Evolutionary conservation across 2,797 vertebrate genomes (phyloP), one percentile per base, ranked within the genome.

Genomic region (Masticophis lateralis): DNA sequence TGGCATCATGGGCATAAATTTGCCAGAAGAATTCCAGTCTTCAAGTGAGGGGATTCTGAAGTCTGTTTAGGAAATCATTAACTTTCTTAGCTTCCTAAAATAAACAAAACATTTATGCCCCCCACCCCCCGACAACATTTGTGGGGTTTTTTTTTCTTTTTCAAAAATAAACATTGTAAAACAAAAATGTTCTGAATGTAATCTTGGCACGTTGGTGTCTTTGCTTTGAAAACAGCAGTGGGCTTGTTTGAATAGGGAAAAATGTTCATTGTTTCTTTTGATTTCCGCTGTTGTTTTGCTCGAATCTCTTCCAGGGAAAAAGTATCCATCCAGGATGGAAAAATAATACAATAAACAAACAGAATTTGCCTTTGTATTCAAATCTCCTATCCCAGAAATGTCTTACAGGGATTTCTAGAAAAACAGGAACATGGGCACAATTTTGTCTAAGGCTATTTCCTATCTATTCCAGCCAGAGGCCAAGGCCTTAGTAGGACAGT

Each of bases 61-160:
- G 91, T 87, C 90, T 92, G 87, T 93, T 92, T 91, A 90, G 96
- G 66, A 92, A 97, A 98, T 98, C 94, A 98, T 98, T 98, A 98
- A 98, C 97, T 95, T 91, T 94, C 87, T 86, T 94, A 94, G 90
- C 91, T 94, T 91, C 66, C 93, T 95, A 89, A 79, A n/a, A 47
- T 32, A 96, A 95, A 95, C 10, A 94, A 86, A 79, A 11, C 37
- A 43, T 79, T 9, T 43, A 18, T 4, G 1, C 32, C 95, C 18
- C 6, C 0, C 47, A 93, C 55, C 92, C 51, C 94, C 88, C 88
- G 88, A 27, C 92, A 22, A 93, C 91, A 92, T 96, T 90, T 95
- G 51, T 53, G 51, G 7, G 51, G 86, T 92, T 87, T 86, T 66
- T 11, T 86, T 79, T 11, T 94, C 57, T 10, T 53, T 69, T 89